Base-by-base conservation (phyloP, 1,140 invertebrate genomes). In the Drepana arcuata region DNA sequence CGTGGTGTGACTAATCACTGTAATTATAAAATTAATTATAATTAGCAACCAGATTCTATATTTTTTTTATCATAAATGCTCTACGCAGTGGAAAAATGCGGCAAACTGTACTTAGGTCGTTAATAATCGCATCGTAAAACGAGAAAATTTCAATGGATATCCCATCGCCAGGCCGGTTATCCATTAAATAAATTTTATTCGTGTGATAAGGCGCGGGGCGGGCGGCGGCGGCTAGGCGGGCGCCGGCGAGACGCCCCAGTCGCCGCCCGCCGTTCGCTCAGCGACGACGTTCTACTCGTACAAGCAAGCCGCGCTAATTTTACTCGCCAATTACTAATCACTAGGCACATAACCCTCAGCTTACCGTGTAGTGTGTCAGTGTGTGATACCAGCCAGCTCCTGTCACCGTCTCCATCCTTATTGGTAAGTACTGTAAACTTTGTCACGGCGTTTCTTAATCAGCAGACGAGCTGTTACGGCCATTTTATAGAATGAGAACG, bases 181-280 rank as follows among this genome's bases (percentile, higher is more conserved):
- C 69, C 73, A 68, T 75, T 70, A 75, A 80, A 77, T 77, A 70
- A 71, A 78, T 77, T 75, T 78, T 65, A 72, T 69, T 75, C 57
- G 54, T 46, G 63, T 74, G 71, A 77, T 75, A 75, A 74, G 71
- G 58, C 57, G 63, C 34, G 68, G 61, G 68, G 66, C 60, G 66
- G 64, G 61, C 56, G 63, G 54, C 45, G 50, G 65, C 54, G 56
- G 42, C 44, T 36, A 41, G 44, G 53, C 53, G 54, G 71, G 73
- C 68, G 70, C 69, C 68, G 62, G 48, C 50, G 49, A 57, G 69
- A 50, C 74, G 69, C 61, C 65, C 64, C 43, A 79, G 67, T 70
- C 54, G 55, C 56, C 62, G 55, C 57, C 58, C 55, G 60, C 26
- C 62, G 60, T 36, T 49, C 47, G 41, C 43, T 12, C 47, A 30